Percentiles rank a stretch among this genome's conserved stretches.
Evolutionary conservation across 2,113 vertebrate species (phyloP).

Genomic region (Trichechus manatus): DNA sequence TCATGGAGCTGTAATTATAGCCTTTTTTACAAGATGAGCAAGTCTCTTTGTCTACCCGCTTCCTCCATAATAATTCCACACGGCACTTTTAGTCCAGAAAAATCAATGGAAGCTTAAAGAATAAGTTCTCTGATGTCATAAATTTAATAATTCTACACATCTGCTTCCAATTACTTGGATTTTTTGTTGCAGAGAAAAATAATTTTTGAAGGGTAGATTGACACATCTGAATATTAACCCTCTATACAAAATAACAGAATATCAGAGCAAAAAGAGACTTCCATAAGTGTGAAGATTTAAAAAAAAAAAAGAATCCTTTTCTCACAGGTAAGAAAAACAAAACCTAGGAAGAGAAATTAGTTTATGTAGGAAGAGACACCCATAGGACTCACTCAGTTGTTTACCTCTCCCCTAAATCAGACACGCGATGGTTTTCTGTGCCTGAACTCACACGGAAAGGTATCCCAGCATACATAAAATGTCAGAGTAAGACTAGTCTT

Average conservation of each 20-base stretch:
- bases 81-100: background rate
- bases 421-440: background rate
- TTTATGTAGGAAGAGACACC: background rate
- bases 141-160: background rate
- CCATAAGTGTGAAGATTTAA: background rate
- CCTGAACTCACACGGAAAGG: background rate
- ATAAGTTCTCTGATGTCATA: background rate
- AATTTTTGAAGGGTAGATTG: slow-evolving; percentile 37
- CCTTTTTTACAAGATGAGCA: slow-evolving; percentile 54
- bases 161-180: background rate
- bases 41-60: background rate
- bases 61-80: background rate
- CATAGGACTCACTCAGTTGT: background rate
- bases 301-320: background rate
- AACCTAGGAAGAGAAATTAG: background rate
- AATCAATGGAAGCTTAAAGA: background rate
- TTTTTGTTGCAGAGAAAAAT: background rate
- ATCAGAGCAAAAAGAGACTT: background rate
- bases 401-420: background rate
- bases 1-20: slow-evolving; percentile 1
- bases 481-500: background rate
- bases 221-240: no score
- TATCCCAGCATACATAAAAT: background rate
- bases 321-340: slow-evolving; percentile 36
- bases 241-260: background rate